Evolutionary conservation across 2,888 invertebrate genomes (phyloP), one percentile per base, ranked within the genome.

Genomic region (Watsonalla binaria): DNA sequence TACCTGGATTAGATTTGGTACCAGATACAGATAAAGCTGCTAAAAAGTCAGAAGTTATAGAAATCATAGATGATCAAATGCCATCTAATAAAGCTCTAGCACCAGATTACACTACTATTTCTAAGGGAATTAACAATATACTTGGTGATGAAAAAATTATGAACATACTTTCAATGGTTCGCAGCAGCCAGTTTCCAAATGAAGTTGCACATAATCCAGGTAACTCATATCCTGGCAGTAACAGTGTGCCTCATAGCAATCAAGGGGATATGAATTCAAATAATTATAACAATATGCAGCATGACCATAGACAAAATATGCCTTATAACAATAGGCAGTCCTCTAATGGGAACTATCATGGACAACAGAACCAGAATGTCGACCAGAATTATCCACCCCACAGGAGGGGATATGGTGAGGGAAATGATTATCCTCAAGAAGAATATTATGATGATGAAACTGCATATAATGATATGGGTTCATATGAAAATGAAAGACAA

Each of bases 1-100:
- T 95, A 71, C 95, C 95, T 8, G 95, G 95, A 0, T 87, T 95
- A 55, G 95, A 95, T 88, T 90, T 95, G 57, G 93, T 94, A 8
- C 90, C 88, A 60, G 92, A 92, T 5, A 72, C 62, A 56, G 82
- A 82, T 46, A 83, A 72, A 66, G 46, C 56, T 37, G 42, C 47
- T 15, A 65, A 61, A 51, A 65, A 66, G 24, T 70, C 69, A 49
- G 84, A 86, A 53, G 74, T 87, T 11, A 79, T 86, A 62, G 86
- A 87, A 57, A 84, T 89, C 46, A 80, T 82, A 58, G 82, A 77
- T 51, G 80, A 80, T 4, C 59, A 56, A 39, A 24, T 52, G 54
- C 68, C 65, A 34, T 53, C 54, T 45, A 46, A 56, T 34, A 45
- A 35, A 51, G 53, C 51, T 60, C 62, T 62, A 51, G 73, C 68